Percentiles rank a stretch among this genome's conserved stretches.
Conservation (phyloP, 92 coral and sea anemone genomes). For the Anthopleura xanthogrammica region DNA sequence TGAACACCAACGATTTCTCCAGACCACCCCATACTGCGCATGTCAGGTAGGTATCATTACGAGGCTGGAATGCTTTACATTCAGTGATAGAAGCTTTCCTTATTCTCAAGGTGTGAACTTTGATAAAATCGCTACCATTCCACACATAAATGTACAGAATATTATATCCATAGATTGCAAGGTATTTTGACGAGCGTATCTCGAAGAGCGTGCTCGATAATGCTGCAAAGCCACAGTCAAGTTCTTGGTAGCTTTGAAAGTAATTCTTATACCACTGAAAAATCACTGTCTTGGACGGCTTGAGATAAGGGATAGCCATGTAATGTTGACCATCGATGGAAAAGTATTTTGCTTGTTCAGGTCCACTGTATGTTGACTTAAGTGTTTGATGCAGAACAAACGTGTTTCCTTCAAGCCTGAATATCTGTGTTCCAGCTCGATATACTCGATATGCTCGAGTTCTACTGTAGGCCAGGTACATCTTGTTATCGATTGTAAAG, state of each 20-base stretch:
- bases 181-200: conserved; percentile 18
- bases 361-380: conserved; percentile 24
- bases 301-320: conserved; percentile 30
- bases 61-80: conserved; percentile 22
- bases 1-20: conserved; percentile 34
- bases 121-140: conserved; percentile 3
- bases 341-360: conserved; percentile 14
- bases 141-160: conserved; percentile 12
- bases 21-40: conserved; percentile 46
- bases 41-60: conserved; percentile 29
- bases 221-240: conserved; percentile 30
- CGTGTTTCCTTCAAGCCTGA: conserved; percentile 19
- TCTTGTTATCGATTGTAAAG: conserved; percentile 23
- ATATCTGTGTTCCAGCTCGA: conserved; percentile 24
- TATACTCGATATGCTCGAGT: conserved; percentile 1
- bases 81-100: conserved; percentile 28
- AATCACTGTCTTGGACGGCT: conserved; percentile 13
- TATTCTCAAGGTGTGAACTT: conserved; percentile 14
- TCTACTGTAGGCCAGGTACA: conserved; percentile 35
- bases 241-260: conserved; percentile 27
- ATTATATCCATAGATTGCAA: conserved; percentile 17
- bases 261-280: background rate
- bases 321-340: conserved; percentile 12
- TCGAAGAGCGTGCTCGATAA: conserved; percentile 23
- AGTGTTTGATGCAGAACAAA: conserved; percentile 25